A percentile compares a stretch with the other conserved stretches of the same genome.
These are phyloP conservation scores for Cnemophilus loriae DNA, from an alignment of 2,113 vertebrate genomes.

Conservation along the genomic window DNA sequence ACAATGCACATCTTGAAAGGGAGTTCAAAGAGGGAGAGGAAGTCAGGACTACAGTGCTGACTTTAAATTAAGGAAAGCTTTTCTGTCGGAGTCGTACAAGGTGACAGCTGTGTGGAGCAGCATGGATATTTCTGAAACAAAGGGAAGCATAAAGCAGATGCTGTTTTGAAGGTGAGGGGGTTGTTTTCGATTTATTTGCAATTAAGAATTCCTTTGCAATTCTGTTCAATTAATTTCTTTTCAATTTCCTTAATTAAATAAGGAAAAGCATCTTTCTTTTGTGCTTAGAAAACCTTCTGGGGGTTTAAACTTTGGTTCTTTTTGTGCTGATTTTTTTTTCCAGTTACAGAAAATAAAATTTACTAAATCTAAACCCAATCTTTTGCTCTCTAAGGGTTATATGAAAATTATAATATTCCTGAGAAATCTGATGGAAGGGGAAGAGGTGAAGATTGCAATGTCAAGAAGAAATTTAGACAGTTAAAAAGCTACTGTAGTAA, in stretches of 20 bases:
- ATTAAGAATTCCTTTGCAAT: not conserved
- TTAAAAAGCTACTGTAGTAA: not conserved
- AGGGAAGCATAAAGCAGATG: not conserved
- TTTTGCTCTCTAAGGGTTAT: not conserved
- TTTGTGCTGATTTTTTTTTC: not conserved
- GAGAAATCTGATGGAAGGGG: not conserved
- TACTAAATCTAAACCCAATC: not conserved
- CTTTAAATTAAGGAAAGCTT: not conserved
- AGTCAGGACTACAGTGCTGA: not conserved
- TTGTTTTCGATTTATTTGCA: not conserved
- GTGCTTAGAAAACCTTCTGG: not conserved
- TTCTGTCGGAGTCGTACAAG: not conserved
- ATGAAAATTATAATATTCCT: not conserved
- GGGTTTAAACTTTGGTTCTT: not conserved
- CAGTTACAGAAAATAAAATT: not conserved
- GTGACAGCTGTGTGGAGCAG: not conserved
- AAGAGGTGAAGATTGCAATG: not conserved
- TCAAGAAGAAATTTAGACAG: not conserved
- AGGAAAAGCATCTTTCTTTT: not conserved
- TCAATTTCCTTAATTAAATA: not conserved
- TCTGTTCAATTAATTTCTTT: not conserved
- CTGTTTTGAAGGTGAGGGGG: not conserved
- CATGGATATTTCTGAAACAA: not conserved
- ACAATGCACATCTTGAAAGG: not conserved
- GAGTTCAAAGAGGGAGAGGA: not conserved